phyloP scores from a whole-genome alignment of 2,113 vertebrate genomes.

The Helogale parvula region DNA sequence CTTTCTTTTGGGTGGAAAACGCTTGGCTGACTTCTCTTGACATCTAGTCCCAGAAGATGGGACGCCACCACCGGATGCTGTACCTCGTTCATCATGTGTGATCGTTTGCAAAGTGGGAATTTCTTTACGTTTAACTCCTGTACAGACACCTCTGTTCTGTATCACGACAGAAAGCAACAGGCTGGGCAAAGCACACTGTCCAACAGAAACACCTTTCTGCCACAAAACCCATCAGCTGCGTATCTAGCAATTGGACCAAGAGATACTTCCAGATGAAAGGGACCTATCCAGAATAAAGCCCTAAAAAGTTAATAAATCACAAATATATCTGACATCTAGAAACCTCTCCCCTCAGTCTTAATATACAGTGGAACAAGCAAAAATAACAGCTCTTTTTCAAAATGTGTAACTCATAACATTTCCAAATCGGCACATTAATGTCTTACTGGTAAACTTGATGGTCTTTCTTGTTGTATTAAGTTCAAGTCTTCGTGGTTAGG shows the following conservation, averaged over 20 bases:
- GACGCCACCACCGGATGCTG: not conserved
- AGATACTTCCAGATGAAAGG: not conserved
- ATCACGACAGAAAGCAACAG: slow-evolving; percentile 24
- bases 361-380: slow-evolving; percentile 35
- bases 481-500: slow-evolving; percentile 94
- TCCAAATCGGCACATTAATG: slow-evolving; percentile 68
- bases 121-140: not conserved
- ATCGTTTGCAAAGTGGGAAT: not conserved
- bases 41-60: not conserved
- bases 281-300: not conserved
- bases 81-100: not conserved
- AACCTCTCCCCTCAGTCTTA: not conserved
- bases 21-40: not conserved
- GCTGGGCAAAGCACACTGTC: not conserved
- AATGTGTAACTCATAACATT: slow-evolving; percentile 43
- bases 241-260: not conserved
- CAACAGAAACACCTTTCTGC: not conserved
- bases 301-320: not conserved
- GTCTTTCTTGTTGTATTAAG: slow-evolving; percentile 94
- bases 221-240: not conserved
- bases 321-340: not conserved
- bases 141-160: not conserved
- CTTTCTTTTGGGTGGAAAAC: not conserved
- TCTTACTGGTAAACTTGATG: slow-evolving; percentile 98
- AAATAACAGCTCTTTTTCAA: not conserved